Evolutionary conservation across 2,888 invertebrate genomes (phyloP), one percentile per base, ranked within the genome.

Genomic region (Phoronis australis): DNA sequence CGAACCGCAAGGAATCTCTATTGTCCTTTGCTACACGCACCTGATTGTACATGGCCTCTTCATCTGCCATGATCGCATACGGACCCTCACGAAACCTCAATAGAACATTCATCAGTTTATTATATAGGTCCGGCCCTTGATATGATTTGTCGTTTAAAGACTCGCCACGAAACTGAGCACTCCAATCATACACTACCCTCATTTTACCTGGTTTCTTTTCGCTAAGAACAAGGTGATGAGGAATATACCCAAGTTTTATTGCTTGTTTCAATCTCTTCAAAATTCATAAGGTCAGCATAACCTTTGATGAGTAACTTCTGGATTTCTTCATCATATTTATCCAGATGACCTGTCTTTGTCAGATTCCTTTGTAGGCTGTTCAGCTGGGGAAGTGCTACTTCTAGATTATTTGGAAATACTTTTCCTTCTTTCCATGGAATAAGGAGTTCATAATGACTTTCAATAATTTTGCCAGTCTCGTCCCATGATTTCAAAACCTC

Each of bases 121-220:
- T 50, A n/a, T 18, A 35, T n/a, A 48, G 46, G 22, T 49, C 49
- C 6, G 49, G 45, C n/a, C 45, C 49, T 38, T 49, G 49, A 15
- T 22, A 5, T n/a, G 18, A 25, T 6, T 31, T 37, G 15, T 50
- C 47, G 31, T 50, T 49, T 12, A 49, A 22, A 15, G 26, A 41
- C 25, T 24, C 20, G 22, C 47, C 49, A 5, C 37, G 3, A n/a
- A 24, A 37, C n/a, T 48, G 9, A 25, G 45, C 38, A 23, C 42
- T 15, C 9, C 46, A 46, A 23, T 42, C 42, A 23, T 9, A 42
- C 20, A 42, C 42, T 9, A 42, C 42, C 6, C 42, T 31, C 15
- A 31, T 9, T 31, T 31, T 31, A 12, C 31, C 31, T 31, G 31
- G 31, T 15, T 31, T 31, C 31, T 31, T 15, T 12, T 31, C 31